phyloP scores from a whole-genome alignment of 2,888 invertebrate genomes.

The Spialia ferax region DNA sequence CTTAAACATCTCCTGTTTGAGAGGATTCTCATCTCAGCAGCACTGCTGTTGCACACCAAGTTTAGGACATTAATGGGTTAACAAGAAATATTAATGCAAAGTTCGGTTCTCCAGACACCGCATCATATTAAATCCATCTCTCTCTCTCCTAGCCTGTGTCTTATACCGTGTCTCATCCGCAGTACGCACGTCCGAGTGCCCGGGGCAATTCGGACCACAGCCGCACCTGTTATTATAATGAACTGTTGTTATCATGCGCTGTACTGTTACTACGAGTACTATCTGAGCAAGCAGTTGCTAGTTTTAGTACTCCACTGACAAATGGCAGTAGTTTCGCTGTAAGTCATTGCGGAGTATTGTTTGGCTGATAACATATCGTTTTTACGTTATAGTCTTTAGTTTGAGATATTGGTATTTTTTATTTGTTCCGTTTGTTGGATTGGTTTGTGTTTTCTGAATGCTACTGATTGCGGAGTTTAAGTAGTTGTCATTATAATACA shows the following conservation, averaged over 20 bases:
- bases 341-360: background rate
- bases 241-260: constrained; percentile 61
- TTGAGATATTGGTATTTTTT: background rate
- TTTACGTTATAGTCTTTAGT: background rate
- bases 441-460: background rate
- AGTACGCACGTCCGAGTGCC: constrained; percentile 71
- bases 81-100: too few relatives aligned
- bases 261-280: constrained; percentile 8
- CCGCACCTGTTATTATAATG: constrained; percentile 76
- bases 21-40: too few relatives aligned
- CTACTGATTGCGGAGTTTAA: too few relatives aligned
- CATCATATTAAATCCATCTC: background rate
- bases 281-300: background rate
- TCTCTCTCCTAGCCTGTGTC: constrained; percentile 41
- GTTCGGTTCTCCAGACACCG: too few relatives aligned
- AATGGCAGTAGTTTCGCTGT: background rate
- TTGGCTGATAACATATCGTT: background rate
- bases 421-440: too few relatives aligned
- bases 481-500: too few relatives aligned
- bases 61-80: too few relatives aligned
- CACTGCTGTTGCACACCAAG: too few relatives aligned
- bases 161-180: constrained; percentile 54
- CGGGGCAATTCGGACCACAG: constrained; percentile 61
- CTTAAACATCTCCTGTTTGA: too few relatives aligned
- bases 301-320: background rate